Percentiles rank a stretch among this genome's conserved stretches.
phyloP scores from a whole-genome alignment of 2,888 invertebrate genomes.

The Tortricodes alternella region DNA sequence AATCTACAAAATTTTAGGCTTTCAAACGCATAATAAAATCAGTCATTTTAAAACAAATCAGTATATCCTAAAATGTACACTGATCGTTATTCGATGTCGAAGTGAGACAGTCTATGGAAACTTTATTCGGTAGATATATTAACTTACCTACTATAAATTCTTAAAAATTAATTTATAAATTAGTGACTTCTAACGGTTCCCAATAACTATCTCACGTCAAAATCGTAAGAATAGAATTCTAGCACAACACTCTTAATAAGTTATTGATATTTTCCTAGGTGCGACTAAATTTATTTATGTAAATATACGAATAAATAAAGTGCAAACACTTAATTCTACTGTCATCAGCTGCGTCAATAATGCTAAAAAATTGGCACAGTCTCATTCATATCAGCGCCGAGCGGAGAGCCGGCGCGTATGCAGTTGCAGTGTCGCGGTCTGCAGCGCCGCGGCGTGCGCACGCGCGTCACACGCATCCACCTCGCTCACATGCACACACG shows the following conservation, averaged over 20 bases:
- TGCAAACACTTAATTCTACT: constrained; percentile 84
- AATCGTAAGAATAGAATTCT: constrained; percentile 75
- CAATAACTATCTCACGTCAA: constrained; percentile 74
- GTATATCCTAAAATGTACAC: constrained; percentile 81
- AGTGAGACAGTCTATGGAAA: constrained; percentile 72
- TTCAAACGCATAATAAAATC: constrained; percentile 82
- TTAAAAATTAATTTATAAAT: constrained; percentile 78
- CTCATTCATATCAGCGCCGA: constrained; percentile 61
- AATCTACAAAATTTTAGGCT: constrained; percentile 81
- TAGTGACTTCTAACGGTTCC: constrained; percentile 77
- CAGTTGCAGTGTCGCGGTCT: too few species aligned
- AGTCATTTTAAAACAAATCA: constrained; percentile 82
- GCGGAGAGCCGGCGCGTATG: constrained; percentile 35
- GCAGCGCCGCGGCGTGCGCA: constrained; percentile 20
- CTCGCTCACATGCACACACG: background rate
- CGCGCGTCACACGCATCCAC: constrained; percentile 33
- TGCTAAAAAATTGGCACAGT: constrained; percentile 81
- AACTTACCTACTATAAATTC: constrained; percentile 78
- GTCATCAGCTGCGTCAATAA: constrained; percentile 74
- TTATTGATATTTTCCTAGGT: constrained; percentile 83
- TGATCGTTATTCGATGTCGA: constrained; percentile 76
- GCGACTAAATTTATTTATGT: constrained; percentile 79
- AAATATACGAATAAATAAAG: constrained; percentile 83
- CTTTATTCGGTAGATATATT: constrained; percentile 57
- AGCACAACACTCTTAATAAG: constrained; percentile 83